Evolutionary conservation across 2,797 vertebrate species (phyloP), one percentile per base, ranked within the genome.

Genomic region (Spinibarbus caldwelli): DNA sequence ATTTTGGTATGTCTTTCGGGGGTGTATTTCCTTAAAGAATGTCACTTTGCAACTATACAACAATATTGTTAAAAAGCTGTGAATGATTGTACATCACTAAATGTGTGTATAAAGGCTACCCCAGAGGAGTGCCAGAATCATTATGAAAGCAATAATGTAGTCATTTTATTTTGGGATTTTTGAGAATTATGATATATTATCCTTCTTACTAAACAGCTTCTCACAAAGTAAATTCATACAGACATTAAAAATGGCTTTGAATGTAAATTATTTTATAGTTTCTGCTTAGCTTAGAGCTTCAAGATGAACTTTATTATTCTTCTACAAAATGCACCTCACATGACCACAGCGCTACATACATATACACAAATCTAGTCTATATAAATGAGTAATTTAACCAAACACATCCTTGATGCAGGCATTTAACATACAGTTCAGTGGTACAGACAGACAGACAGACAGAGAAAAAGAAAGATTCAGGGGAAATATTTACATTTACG

Each of bases 21-120:
- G 66, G 43, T 54, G 66, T 49, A 80, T 66, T 68, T 49, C 21
- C 62, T 15, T 36, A 36, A 72, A 54, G n/a, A 64, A 75, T 83
- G 57, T 52, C 31, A 52, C 31, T 23, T 49, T 12, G 9, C 11
- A 47, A 15, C 11, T 31, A 5, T 14, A 4, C 43, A 64, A n/a
- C 6, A 11, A 31, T 36, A 34, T n/a, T 62, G 38, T 57, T 31
- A 62, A 82, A 36, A 31, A 31, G 36, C 38, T 34, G 26, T 21
- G 29, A 29, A 29, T 45, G n/a, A 38, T 7, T 52, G 23, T 12
- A n/a, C 38, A 47, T 47, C 11, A n/a, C 21, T 36, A 12, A 38
- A 54, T n/a, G 11, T 83, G 59, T 36, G 26, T 73, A 14, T 21
- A 76, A 66, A 75, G 70, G 71, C 7, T 38, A 66, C 21, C 6